phyloP scores from a whole-genome alignment of 2,888 invertebrate genomes.

The Augiades crinisus region DNA sequence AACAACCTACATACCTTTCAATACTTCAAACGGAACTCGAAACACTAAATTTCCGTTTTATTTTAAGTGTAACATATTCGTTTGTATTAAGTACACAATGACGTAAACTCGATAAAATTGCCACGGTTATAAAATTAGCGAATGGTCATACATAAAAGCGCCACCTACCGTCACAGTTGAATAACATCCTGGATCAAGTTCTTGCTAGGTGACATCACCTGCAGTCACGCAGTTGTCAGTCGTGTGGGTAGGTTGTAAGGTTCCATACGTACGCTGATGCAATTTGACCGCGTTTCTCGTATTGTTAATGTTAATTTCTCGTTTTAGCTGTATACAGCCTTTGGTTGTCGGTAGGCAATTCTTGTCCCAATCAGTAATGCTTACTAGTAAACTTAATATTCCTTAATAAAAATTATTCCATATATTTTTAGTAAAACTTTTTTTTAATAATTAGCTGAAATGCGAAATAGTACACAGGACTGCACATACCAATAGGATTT shows the following conservation, averaged over 20 bases:
- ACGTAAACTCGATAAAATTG: slow-evolving; percentile 2
- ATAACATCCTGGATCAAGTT: slow-evolving; percentile 12
- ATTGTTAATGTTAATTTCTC: not conserved
- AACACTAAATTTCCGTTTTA: too few relatives aligned
- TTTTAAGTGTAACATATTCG: not conserved
- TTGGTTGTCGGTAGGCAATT: not conserved
- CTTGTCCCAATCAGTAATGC: not conserved
- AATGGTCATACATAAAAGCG: not conserved
- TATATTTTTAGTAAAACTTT: too few relatives aligned
- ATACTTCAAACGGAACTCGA: not conserved
- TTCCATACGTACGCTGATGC: not conserved
- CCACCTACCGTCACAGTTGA: slow-evolving; percentile 8
- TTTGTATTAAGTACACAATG: not conserved
- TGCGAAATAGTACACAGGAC: too few relatives aligned
- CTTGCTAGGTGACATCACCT: slow-evolving; percentile 16
- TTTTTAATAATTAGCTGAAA: too few relatives aligned
- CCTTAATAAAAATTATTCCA: not conserved
- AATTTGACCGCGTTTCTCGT: slow-evolving; percentile 17
- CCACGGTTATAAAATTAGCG: slow-evolving; percentile 1
- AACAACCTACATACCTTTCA: too few relatives aligned
- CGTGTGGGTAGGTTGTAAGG: slow-evolving; percentile 15
- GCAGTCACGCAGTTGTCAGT: not conserved
- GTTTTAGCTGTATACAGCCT: slow-evolving; percentile 4
- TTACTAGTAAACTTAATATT: too few relatives aligned
- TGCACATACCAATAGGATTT: too few relatives aligned